phyloP scores from a whole-genome alignment of 2,888 invertebrate genomes.

The Erebia epiphron region DNA sequence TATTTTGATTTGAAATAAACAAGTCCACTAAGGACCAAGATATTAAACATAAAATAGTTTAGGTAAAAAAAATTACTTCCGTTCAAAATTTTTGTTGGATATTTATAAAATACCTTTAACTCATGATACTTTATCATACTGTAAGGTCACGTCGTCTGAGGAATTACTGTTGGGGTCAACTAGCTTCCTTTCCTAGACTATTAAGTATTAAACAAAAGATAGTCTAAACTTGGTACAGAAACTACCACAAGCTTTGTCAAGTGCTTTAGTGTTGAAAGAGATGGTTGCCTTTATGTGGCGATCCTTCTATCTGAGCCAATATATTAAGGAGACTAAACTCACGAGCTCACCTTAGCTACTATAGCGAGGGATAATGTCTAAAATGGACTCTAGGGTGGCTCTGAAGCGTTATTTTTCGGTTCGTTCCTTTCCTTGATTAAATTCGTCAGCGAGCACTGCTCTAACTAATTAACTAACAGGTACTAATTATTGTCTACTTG shows the following conservation, averaged over 20 bases:
- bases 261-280: not conserved
- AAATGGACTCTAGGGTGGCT: not conserved
- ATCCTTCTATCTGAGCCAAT: not conserved
- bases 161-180: too few relatives aligned
- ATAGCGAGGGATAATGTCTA: not conserved
- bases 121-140: too few relatives aligned
- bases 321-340: not conserved
- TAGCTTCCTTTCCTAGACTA: too few relatives aligned
- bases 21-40: too few relatives aligned
- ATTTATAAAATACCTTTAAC: too few relatives aligned
- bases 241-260: not conserved
- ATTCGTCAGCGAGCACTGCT: not conserved
- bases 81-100: too few relatives aligned
- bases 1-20: too few relatives aligned
- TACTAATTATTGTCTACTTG: not conserved
- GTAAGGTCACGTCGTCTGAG: too few relatives aligned
- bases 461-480: not conserved
- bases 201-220: too few relatives aligned
- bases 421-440: constrained; percentile 10
- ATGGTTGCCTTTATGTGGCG: not conserved
- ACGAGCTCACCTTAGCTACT: not conserved
- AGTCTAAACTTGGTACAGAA: not conserved
- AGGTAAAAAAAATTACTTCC: too few relatives aligned
- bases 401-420: constrained; percentile 11
- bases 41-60: too few relatives aligned